These are phyloP conservation scores for Emydocephalus ijimae DNA, from an alignment of 2,113 vertebrate species.

Conservation along the genomic window DNA sequence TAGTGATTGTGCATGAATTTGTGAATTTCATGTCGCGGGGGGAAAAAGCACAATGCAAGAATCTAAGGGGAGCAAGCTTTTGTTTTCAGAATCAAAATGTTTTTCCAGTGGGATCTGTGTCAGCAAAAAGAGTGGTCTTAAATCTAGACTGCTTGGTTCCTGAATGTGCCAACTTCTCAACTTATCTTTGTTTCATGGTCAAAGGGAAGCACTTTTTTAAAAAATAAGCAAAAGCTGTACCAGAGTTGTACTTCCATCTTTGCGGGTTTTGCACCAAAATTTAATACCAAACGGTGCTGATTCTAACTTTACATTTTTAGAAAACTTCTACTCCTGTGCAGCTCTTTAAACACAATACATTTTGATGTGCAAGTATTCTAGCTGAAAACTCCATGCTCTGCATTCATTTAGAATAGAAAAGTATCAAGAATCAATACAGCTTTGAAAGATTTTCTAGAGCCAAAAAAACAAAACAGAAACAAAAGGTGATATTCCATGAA, in stretches of 20 bases:
- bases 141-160: slow-evolving; percentile 65
- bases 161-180: slow-evolving; percentile 76
- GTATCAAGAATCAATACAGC: slow-evolving; percentile 56
- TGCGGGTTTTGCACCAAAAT: slow-evolving; percentile 73
- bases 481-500: slow-evolving; percentile 64
- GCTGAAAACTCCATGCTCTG: slow-evolving; percentile 70
- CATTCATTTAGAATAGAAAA: slow-evolving; percentile 74
- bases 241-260: slow-evolving; percentile 72
- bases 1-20: slow-evolving; percentile 50
- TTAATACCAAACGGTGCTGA: slow-evolving; percentile 71
- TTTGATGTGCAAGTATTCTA: slow-evolving; percentile 72
- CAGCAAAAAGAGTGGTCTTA: slow-evolving; percentile 48
- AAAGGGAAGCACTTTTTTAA: slow-evolving; percentile 41
- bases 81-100: slow-evolving; percentile 55
- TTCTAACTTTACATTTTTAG: slow-evolving; percentile 64
- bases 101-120: slow-evolving; percentile 52
- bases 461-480: neutral
- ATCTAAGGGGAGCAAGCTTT: slow-evolving; percentile 52
- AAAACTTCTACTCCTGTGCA: slow-evolving; percentile 58
- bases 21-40: slow-evolving; percentile 58
- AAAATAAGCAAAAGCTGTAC: slow-evolving; percentile 63
- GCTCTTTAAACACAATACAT: slow-evolving; percentile 69
- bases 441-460: slow-evolving; percentile 70
- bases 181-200: slow-evolving; percentile 56
- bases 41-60: slow-evolving; percentile 73